Evolutionary conservation across 2,113 vertebrate species (phyloP).

Genomic region (Martes martes): DNA sequence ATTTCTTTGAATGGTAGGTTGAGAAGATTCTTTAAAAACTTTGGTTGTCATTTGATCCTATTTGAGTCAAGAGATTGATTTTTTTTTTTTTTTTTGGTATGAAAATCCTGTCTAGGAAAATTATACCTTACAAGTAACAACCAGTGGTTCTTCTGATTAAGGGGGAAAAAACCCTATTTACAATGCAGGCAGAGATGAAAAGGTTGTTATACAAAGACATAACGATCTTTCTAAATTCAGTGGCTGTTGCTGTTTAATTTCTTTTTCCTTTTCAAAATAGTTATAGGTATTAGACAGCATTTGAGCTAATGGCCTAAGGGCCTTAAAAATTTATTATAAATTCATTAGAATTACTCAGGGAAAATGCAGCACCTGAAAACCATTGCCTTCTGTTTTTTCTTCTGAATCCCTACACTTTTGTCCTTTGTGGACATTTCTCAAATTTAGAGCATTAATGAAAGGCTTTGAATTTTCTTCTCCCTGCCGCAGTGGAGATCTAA

Average conservation of each 20-base stretch:
- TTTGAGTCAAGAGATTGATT: slow-evolving; percentile 12
- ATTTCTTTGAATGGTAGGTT: slow-evolving; percentile 34
- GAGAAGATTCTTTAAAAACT: slow-evolving; percentile 20
- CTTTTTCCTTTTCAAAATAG: slow-evolving; percentile 63
- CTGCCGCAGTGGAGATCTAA: neutral
- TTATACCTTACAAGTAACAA: neutral
- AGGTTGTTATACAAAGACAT: neutral
- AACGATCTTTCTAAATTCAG: slow-evolving; percentile 40
- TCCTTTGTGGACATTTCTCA: slow-evolving; percentile 28
- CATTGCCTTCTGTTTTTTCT: neutral
- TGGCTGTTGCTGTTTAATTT: slow-evolving; percentile 42
- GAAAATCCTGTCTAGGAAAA: slow-evolving; percentile 35
- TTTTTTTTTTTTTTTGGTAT: neutral
- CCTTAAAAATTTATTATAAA: slow-evolving; percentile 64
- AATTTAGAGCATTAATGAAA: slow-evolving; percentile 46
- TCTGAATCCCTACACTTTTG: slow-evolving; percentile 31
- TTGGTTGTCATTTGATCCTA: slow-evolving; percentile 9
- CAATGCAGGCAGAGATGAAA: neutral
- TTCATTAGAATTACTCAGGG: slow-evolving; percentile 56
- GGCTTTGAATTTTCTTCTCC: slow-evolving; percentile 44
- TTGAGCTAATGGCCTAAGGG: slow-evolving; percentile 55
- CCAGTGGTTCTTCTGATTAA: neutral
- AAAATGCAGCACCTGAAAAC: slow-evolving; percentile 40
- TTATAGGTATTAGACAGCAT: slow-evolving; percentile 54
- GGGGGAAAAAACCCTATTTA: neutral